Evolutionary conservation across 2,113 vertebrate genomes (phyloP).

Genomic region (Platysternon megacephalum): DNA sequence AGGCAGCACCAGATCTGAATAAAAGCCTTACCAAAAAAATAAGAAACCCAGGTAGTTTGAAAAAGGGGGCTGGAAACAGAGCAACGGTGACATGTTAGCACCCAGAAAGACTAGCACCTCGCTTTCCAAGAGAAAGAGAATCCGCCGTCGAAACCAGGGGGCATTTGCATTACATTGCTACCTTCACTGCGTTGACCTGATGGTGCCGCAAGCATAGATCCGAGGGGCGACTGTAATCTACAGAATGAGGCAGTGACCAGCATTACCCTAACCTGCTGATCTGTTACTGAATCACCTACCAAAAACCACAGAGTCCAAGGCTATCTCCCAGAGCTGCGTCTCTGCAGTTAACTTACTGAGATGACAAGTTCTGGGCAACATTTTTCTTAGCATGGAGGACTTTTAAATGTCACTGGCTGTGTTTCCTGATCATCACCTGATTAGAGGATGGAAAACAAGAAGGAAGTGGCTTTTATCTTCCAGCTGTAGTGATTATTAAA

Average conservation of each 20-base stretch:
- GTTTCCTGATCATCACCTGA: not conserved
- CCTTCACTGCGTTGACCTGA: fast-evolving
- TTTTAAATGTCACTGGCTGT: not conserved
- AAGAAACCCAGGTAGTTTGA: conserved; percentile 16
- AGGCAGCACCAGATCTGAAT: not conserved
- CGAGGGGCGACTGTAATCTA: not conserved
- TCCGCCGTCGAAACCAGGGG: fast-evolving
- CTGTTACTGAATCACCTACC: not conserved
- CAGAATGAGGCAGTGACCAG: fast-evolving
- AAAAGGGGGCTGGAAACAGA: not conserved
- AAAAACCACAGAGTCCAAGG: not conserved
- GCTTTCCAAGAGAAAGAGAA: not conserved
- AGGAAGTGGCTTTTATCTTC: not conserved
- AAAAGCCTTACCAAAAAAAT: not conserved
- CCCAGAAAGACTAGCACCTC: fast-evolving
- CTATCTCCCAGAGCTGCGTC: not conserved
- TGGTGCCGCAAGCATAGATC: fast-evolving
- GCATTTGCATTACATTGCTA: not conserved
- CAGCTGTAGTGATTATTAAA: not conserved
- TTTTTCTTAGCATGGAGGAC: not conserved
- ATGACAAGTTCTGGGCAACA: not conserved
- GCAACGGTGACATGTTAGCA: fast-evolving
- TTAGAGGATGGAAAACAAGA: fast-evolving
- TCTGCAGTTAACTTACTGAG: not conserved
- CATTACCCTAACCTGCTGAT: fast-evolving